Percentiles rank a stretch among this genome's conserved stretches.
These are phyloP conservation scores for Stegastes partitus DNA, from an alignment of 2,113 vertebrate genomes.

Conservation along the genomic window DNA sequence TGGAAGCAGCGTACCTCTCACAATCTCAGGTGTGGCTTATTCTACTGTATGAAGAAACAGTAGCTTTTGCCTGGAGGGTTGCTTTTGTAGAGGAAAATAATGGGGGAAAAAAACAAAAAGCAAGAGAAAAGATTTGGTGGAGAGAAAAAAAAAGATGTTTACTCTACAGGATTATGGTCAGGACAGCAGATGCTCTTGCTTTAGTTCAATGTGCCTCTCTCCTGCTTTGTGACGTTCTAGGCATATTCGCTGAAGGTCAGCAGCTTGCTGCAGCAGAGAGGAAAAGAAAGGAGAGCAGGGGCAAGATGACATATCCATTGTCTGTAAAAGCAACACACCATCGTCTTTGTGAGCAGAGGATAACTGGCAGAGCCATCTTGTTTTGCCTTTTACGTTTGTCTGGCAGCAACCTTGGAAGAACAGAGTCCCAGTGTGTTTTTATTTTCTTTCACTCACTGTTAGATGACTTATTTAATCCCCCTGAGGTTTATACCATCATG, in stretches of 20 bases:
- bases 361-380: conserved; percentile 40
- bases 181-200: not conserved
- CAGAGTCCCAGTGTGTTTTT: conserved; percentile 8
- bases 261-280: conserved; percentile 33
- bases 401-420: conserved; percentile 22
- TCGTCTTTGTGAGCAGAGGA: conserved; percentile 41
- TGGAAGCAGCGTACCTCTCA: not conserved
- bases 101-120: no score
- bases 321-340: conserved; percentile 36
- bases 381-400: conserved; percentile 29
- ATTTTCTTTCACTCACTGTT: conserved; percentile 33
- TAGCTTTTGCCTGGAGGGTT: not conserved
- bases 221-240: conserved; percentile 36
- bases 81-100: conserved; percentile 3
- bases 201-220: not conserved
- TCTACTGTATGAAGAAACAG: not conserved
- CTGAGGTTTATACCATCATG: conserved; percentile 15
- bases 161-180: not conserved
- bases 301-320: conserved; percentile 47
- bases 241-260: conserved; percentile 56
- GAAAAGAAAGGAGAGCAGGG: conserved; percentile 44
- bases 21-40: conserved; percentile 5
- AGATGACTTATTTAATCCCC: conserved; percentile 38
- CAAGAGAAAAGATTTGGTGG: not conserved
- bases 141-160: not conserved